Evolutionary conservation across 2,888 invertebrate species (phyloP).

Genomic region (Baronia brevicornis): DNA sequence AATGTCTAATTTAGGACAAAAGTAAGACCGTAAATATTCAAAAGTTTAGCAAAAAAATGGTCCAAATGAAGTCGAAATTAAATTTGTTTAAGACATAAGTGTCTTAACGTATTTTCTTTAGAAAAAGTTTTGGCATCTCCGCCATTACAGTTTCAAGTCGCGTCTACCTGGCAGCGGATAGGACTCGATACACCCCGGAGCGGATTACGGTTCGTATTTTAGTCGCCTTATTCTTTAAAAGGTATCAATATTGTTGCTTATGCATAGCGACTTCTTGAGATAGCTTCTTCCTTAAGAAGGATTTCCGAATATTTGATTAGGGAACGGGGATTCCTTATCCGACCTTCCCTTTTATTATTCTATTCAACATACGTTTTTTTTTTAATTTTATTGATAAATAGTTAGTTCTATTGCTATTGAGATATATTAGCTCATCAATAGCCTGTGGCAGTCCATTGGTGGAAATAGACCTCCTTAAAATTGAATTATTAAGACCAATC

Average conservation of each 20-base stretch:
- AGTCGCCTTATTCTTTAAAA: constrained; percentile 59
- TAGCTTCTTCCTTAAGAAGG: constrained; percentile 52
- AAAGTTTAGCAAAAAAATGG: no score
- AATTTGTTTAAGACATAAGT: no score
- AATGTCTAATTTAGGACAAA: no score
- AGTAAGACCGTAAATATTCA: not conserved
- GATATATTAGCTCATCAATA: no score
- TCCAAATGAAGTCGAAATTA: no score
- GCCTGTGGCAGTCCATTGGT: no score
- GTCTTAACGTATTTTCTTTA: not conserved
- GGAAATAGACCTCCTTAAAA: no score
- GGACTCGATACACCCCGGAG: constrained; percentile 18
- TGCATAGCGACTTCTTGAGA: constrained; percentile 46
- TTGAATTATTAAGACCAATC: no score
- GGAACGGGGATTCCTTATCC: constrained; percentile 46
- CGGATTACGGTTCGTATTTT: constrained; percentile 59
- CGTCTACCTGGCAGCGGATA: constrained; percentile 19
- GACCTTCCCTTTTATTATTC: constrained; percentile 38
- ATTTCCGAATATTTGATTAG: constrained; percentile 67
- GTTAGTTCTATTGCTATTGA: no score
- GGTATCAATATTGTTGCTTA: constrained; percentile 63
- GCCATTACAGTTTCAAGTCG: constrained; percentile 13
- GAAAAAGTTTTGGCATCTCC: not conserved
- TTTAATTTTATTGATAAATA: no score
- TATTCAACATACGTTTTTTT: constrained; percentile 17